Conservation (phyloP, 2,113 vertebrate species). For the Nesoenas mayeri region DNA sequence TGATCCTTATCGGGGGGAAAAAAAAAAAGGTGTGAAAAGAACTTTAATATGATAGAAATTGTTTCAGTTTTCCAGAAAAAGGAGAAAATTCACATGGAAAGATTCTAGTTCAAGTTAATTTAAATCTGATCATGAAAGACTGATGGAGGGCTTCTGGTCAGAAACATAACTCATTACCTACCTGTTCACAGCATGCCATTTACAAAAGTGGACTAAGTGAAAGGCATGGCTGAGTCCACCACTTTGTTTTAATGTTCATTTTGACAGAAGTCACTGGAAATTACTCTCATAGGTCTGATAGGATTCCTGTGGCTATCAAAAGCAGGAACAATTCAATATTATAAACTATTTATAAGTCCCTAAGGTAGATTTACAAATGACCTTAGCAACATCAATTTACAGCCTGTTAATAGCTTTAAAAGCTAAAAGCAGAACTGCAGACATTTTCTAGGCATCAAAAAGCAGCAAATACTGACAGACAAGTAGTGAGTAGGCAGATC, state of each 20-base stretch:
- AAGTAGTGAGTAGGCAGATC: slow-evolving; percentile 58
- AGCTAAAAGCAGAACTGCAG: slow-evolving; percentile 60
- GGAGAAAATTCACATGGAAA: neutral
- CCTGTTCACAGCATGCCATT: neutral
- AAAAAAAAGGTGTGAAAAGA: neutral
- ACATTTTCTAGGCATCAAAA: slow-evolving; percentile 50
- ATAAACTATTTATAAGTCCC: slow-evolving; percentile 62
- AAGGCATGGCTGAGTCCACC: neutral
- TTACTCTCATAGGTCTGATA: neutral
- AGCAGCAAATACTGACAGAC: slow-evolving; percentile 57
- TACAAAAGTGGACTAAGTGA: neutral
- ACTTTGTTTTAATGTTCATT: neutral
- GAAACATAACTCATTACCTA: neutral
- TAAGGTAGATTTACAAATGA: slow-evolving; percentile 44
- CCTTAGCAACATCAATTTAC: slow-evolving; percentile 65
- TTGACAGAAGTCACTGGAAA: slow-evolving; percentile 18
- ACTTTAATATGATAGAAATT: neutral
- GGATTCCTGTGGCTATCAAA: slow-evolving; percentile 51
- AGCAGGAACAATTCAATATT: slow-evolving; percentile 48
- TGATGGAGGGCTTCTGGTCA: neutral
- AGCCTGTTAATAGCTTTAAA: slow-evolving; percentile 66
- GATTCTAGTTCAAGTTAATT: neutral
- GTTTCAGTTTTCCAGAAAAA: neutral
- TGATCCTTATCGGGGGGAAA: neutral
- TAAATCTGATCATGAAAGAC: neutral